Base-by-base conservation (phyloP, 2,888 invertebrate genomes). In the Choreutis nemorana region DNA sequence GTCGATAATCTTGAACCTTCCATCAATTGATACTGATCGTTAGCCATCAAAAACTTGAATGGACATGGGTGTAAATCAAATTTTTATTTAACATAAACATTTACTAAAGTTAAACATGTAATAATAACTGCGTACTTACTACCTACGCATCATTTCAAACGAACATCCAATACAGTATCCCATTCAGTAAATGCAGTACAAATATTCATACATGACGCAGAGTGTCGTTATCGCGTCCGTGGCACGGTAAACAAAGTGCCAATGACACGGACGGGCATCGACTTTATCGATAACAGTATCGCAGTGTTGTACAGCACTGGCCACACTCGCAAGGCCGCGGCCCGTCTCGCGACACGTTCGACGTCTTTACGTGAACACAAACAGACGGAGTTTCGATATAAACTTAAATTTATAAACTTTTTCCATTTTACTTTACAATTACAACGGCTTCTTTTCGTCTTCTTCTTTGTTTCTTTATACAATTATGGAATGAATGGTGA, bases 241-340 rank as follows among this genome's bases (percentile, higher is more conserved):
- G 35, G 39, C 41, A 23, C 43, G 65, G 65, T 73, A 68, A 72
- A 72, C 68, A 65, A 46, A 65, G 57, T 67, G 72, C 70, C 73
- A 77, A 71, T 73, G 77, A 77, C 77, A 72, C 61, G 53, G 55
- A n/a, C n/a, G 8, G 26, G 57, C 60, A 60, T 58, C 61, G 57
- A 40, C 36, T 15, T 50, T 67, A 68, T 77, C 77, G 75, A 77
- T 73, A 75, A 51, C 48, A 50, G 48, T 54, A 57, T 48, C 47
- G 54, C 44, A 34, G 39, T 45, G 45, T 42, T 60, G 56, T 57
- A 40, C 73, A 68, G 39, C 75, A 71, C 73, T 73, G 60, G 57
- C 42, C 51, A 55, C 54, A 50, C 51, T 50, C 41, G 60, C 77
- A 77, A 77, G 77, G 77, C 75, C 77, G 38, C 23, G 15, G 31